Conservation (phyloP, 2,888 invertebrate genomes). For the Pecten maximus region DNA sequence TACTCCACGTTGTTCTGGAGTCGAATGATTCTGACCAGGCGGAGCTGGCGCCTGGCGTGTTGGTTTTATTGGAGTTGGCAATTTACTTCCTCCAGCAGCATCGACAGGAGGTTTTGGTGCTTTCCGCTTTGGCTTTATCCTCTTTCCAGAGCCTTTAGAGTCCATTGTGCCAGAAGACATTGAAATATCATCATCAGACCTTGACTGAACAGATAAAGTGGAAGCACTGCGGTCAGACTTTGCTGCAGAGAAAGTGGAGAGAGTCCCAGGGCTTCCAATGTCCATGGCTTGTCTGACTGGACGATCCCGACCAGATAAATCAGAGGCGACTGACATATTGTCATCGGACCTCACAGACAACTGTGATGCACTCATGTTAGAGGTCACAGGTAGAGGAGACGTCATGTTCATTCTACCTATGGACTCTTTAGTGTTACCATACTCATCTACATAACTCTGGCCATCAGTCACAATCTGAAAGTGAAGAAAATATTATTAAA, state of each 20-base stretch:
- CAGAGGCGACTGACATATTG: slow-evolving; percentile 43
- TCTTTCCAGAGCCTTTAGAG: slow-evolving; percentile 41
- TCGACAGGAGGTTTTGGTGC: slow-evolving; percentile 63
- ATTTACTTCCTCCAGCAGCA: slow-evolving; percentile 37
- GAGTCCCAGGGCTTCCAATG: background rate
- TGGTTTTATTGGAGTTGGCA: slow-evolving; percentile 46
- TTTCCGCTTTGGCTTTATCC: slow-evolving; percentile 62
- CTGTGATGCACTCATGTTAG: slow-evolving; percentile 31
- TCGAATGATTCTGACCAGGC: background rate
- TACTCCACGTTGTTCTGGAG: background rate
- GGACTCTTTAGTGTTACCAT: background rate
- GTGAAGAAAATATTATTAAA: background rate
- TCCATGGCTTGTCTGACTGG: background rate
- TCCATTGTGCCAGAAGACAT: slow-evolving; percentile 44
- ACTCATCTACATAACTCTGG: slow-evolving; percentile 9
- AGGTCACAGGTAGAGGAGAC: background rate
- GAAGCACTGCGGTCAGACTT: slow-evolving; percentile 6
- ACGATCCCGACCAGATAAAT: background rate
- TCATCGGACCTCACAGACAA: slow-evolving; percentile 39
- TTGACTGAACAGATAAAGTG: background rate
- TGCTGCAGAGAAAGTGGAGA: background rate
- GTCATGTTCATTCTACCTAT: background rate
- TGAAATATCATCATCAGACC: slow-evolving; percentile 43
- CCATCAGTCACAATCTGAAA: slow-evolving; percentile 22
- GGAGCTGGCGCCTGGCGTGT: slow-evolving; percentile 32